Evolutionary conservation across 2,888 invertebrate genomes (phyloP), one percentile per base, ranked within the genome.

Genomic region (Drosophila neonasuta): DNA sequence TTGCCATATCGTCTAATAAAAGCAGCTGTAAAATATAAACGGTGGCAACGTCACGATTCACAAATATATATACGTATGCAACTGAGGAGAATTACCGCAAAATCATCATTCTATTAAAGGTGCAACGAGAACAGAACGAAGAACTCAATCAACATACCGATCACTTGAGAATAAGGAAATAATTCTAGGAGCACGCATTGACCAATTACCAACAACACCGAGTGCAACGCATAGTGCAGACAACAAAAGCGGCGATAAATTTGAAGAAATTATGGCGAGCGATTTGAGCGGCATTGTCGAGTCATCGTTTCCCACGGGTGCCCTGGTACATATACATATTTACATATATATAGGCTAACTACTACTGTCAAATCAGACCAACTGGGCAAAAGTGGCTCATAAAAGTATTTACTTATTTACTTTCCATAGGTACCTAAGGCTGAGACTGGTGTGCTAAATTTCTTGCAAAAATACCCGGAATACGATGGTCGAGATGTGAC

Each of bases 401-500:
- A n/a, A 11, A 8, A 42, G 4, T 24, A 13, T 49, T 51, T 10
- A 44, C 17, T 17, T 24, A 34, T 45, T 11, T 6, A 32, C 10
- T 34, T 4, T 11, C 6, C 15, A 6, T 24, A 74, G 74, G 74
- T 74, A 7, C 99, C 99, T 51, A 99, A 98, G 92, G 96, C 95
- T 91, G 98, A 99, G 92, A 99, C 98, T 30, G 97, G 96, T 67
- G 97, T 97, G 9, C 92, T 94, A 48, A 94, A 95, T 71, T 98
- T 98, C 92, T 91, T 98, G 70, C 94, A 93, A 80, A 98, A 97
- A 92, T 95, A 97, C 92, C 96, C 97, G 0, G 93, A 94, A 59
- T 97, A 95, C 90, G 98, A 99, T 93, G 99, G 99, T 42, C 93
- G 97, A 87, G 96, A 95, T 84, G 95, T 97, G 55, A 92, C 96